Conservation (phyloP, 2,888 invertebrate species). For the Lymantria monacha region DNA sequence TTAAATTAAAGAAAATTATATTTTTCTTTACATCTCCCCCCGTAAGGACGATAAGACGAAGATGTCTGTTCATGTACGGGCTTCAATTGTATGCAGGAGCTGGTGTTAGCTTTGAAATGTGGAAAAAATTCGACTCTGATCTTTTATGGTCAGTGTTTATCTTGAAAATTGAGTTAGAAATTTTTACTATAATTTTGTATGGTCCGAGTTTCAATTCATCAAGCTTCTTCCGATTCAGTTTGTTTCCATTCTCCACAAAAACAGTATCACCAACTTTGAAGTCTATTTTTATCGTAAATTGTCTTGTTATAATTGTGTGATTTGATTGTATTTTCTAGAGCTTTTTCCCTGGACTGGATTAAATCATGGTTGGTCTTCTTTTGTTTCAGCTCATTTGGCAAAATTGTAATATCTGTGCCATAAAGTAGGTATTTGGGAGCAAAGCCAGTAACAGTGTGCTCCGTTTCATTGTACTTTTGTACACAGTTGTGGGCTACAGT, state of each 20-base stretch:
- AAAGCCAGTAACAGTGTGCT: slow-evolving; percentile 17
- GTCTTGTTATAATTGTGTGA: slow-evolving; percentile 28
- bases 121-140: too few species aligned
- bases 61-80: too few species aligned
- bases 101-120: too few species aligned
- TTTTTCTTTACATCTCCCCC: too few species aligned
- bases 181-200: not conserved
- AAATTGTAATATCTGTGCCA: slow-evolving; percentile 22
- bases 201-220: not conserved
- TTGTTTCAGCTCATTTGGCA: slow-evolving; percentile 26
- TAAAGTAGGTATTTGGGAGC: slow-evolving; percentile 33
- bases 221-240: slow-evolving; percentile 16
- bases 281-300: slow-evolving; percentile 17
- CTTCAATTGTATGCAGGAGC: too few species aligned
- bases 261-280: slow-evolving; percentile 24
- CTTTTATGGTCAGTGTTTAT: not conserved
- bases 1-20: too few species aligned
- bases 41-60: too few species aligned
- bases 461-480: slow-evolving; percentile 12
- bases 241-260: slow-evolving; percentile 36
- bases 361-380: slow-evolving; percentile 14
- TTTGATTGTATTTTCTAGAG: slow-evolving; percentile 27
- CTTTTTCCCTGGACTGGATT: slow-evolving; percentile 22
- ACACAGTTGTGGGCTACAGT: slow-evolving; percentile 11
- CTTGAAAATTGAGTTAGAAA: not conserved